Base-by-base conservation (phyloP, 2,888 invertebrate genomes). In the Ichneumoninae sp. region DNA sequence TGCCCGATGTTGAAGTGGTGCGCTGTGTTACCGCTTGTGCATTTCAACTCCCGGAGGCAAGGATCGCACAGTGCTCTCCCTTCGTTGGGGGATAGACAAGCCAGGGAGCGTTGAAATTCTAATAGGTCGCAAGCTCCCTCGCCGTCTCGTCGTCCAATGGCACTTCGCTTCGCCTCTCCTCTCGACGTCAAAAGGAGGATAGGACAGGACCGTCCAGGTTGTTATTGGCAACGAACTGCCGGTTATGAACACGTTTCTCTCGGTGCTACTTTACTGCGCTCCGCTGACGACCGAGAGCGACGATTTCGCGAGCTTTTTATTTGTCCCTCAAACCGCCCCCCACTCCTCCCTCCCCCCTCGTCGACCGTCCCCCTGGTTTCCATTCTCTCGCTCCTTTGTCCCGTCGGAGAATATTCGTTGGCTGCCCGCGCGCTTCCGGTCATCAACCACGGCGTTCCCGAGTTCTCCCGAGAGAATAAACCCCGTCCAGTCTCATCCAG, bases 1-100 rank as follows among this genome's bases (percentile, higher is more conserved):
- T 88, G 89, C 88, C 86, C 86, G 89, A 90, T 90, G 91, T 90
- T 91, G 89, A 89, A 87, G 86, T 89, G 83, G 71, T 57, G 57
- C 19, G 13, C 30, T 57, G 30, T 30, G 62, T 33, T 30, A 62
- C 62, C 16, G 33, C 40, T 57, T 19, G 26, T 44, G 71, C 71
- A 57, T 57, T 22, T n/a, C 71, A 71, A 54, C 36, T 54, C 1
- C 57, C 40, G 57, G 66, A 40, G 66, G 30, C 57, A 57, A 57
- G 6, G 40, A 40, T 62, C 57, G 19, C 57, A 19, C 71, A 40
- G 40, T 22, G 10, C 57, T 26, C 57, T 10, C 57, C 57, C 57
- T 57, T 40, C 26, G 16, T 16, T 16, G 44, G 13, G 57, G 40
- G 57, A 57, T 16, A 47, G 44, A 71, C 33, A 10, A 66, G 66